A percentile compares a stretch with the other conserved stretches of the same genome.
These are phyloP conservation scores for Lacanobia wlatinum DNA, from an alignment of 2,888 invertebrate genomes.

Conservation along the genomic window DNA sequence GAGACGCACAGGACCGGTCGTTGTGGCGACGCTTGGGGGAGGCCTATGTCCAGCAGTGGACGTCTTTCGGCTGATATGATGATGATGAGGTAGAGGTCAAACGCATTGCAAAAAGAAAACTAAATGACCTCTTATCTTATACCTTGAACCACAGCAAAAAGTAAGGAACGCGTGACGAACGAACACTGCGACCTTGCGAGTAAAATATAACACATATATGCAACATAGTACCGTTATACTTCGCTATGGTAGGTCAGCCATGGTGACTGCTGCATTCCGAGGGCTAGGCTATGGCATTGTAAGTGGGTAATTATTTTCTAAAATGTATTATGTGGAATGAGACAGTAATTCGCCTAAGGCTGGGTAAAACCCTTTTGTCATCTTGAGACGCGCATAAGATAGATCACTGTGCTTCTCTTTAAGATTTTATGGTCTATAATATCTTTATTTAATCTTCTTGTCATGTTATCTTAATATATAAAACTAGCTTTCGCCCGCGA, in stretches of 20 bases:
- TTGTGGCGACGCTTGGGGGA: too few species aligned
- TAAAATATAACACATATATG: constrained; percentile 68
- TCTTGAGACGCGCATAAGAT: not conserved
- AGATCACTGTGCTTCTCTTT: not conserved
- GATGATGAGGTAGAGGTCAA: not conserved
- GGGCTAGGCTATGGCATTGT: constrained; percentile 14
- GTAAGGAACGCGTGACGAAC: constrained; percentile 78
- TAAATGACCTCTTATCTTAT: constrained; percentile 38
- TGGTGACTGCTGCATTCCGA: constrained; percentile 44
- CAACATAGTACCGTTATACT: constrained; percentile 64
- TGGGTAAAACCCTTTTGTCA: constrained; percentile 13
- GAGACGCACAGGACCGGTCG: too few species aligned
- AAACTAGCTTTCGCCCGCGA: too few species aligned
- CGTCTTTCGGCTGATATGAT: too few species aligned
- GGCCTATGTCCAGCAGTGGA: too few species aligned
- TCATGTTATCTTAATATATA: too few species aligned
- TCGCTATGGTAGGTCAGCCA: constrained; percentile 37
- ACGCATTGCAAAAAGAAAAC: not conserved
- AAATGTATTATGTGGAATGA: constrained; percentile 31
- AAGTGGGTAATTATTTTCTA: constrained; percentile 42
- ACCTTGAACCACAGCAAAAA: constrained; percentile 65
- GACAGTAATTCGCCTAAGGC: constrained; percentile 27
- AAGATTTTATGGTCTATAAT: not conserved
- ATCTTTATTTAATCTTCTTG: too few species aligned
- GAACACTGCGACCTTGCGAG: constrained; percentile 72